These are phyloP conservation scores for Argynnis bischoffii DNA, from an alignment of 2,888 invertebrate species.

Conservation along the genomic window DNA sequence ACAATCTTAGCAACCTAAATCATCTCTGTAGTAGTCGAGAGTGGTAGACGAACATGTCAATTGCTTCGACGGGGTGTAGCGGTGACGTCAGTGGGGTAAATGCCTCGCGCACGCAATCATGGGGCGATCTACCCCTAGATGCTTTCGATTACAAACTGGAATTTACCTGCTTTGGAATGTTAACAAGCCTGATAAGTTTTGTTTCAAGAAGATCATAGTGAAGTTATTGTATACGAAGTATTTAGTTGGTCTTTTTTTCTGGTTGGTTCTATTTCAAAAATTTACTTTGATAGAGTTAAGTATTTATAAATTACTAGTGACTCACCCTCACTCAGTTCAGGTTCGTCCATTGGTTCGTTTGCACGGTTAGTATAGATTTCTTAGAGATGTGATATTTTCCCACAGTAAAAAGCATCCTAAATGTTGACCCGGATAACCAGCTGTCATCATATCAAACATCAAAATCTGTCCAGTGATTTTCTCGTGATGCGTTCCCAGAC, in stretches of 20 bases:
- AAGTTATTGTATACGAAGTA: too few species aligned
- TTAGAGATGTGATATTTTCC: too few species aligned
- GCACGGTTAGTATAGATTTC: too few species aligned
- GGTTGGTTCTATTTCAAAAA: neutral
- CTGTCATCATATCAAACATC: too few species aligned
- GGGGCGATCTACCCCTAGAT: constrained; percentile 57
- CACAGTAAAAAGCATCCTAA: too few species aligned
- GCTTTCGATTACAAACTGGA: constrained; percentile 22
- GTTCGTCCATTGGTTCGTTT: too few species aligned
- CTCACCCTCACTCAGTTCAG: too few species aligned
- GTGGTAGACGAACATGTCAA: constrained; percentile 31
- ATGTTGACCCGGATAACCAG: too few species aligned
- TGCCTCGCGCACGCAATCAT: constrained; percentile 52
- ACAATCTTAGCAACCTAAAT: neutral
- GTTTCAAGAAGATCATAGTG: too few species aligned
- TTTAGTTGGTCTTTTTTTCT: too few species aligned
- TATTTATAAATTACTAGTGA: neutral
- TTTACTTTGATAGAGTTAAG: neutral
- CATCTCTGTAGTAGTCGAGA: neutral
- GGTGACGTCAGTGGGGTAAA: constrained; percentile 61
- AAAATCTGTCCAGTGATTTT: too few species aligned
- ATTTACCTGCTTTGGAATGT: constrained; percentile 29
- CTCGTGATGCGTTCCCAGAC: too few species aligned
- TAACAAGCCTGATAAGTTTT: constrained; percentile 12
- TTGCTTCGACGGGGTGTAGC: constrained; percentile 56